A percentile compares a stretch with the other conserved stretches of the same genome.
phyloP scores from a whole-genome alignment of 1,140 invertebrate genomes.

The Arion vulgaris region DNA sequence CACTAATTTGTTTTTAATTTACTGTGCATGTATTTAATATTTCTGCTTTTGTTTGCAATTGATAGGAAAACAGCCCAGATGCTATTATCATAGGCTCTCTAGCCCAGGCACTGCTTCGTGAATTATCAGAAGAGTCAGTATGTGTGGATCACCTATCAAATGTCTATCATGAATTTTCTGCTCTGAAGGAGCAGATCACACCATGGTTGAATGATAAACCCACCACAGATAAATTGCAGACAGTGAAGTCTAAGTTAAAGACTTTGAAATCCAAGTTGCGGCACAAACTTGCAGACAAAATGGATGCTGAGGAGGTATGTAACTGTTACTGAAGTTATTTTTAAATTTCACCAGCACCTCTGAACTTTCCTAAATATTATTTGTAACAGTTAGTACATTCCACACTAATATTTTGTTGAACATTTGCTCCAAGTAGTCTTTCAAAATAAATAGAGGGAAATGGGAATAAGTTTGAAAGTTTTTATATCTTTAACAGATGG shows the following conservation, averaged over 20 bases:
- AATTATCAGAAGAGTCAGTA: conserved; percentile 47
- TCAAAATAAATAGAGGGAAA: no score
- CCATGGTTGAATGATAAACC: conserved; percentile 54
- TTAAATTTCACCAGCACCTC: no score
- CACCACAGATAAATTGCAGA: conserved; percentile 45
- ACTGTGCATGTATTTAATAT: no score
- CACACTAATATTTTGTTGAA: no score
- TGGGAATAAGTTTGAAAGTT: no score
- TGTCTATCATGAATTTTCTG: conserved; percentile 46
- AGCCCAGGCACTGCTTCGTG: conserved; percentile 48
- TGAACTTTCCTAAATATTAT: no score
- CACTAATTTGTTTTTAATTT: no score
- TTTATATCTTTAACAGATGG: no score
- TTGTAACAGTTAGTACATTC: no score
- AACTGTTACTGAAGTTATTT: no score
- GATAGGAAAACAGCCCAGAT: conserved; percentile 51
- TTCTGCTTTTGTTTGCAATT: no score
- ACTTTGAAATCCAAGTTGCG: conserved; percentile 59
- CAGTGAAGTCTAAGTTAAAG: conserved; percentile 47
- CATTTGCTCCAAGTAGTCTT: no score
- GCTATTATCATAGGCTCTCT: conserved; percentile 49
- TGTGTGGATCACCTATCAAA: conserved; percentile 47
- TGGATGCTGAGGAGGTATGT: conserved; percentile 59
- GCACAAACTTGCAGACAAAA: conserved; percentile 59
- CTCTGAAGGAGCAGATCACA: conserved; percentile 44